Conservation (phyloP, 37 sponge, comb jelly and placozoan species). For the Spongia lamella region DNA sequence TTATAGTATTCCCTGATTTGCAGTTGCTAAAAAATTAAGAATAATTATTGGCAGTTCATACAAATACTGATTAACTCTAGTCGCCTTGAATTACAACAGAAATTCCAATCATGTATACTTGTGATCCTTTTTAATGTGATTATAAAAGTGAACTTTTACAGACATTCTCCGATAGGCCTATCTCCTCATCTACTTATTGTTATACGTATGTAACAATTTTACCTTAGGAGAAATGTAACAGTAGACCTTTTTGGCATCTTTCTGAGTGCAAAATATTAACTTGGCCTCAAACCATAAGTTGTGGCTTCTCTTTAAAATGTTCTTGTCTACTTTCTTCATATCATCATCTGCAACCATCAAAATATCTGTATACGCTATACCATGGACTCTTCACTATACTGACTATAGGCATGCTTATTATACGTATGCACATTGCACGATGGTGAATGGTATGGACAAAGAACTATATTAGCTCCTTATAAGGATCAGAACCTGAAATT, state of each 20-base stretch:
- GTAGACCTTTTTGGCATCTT: conserved; percentile 68
- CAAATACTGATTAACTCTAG: too few species aligned
- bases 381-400: neutral
- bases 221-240: conserved; percentile 79
- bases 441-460: too few species aligned
- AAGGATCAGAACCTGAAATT: too few species aligned
- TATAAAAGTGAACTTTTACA: neutral
- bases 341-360: conserved; percentile 22
- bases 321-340: conserved; percentile 46
- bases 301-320: conserved; percentile 37
- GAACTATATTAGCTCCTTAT: too few species aligned
- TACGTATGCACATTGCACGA: neutral
- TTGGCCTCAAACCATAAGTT: conserved; percentile 65
- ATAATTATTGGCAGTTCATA: too few species aligned
- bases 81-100: too few species aligned
- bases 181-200: neutral
- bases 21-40: conserved; percentile 74
- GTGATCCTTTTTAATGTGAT: too few species aligned
- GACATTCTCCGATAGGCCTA: neutral
- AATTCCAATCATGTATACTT: too few species aligned
- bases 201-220: neutral
- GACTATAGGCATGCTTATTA: neutral
- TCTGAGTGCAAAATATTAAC: neutral
- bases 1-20: conserved; percentile 73
- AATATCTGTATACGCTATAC: neutral